Conservation (phyloP, 2,113 vertebrate genomes). For the Balaenoptera acutorostrata region DNA sequence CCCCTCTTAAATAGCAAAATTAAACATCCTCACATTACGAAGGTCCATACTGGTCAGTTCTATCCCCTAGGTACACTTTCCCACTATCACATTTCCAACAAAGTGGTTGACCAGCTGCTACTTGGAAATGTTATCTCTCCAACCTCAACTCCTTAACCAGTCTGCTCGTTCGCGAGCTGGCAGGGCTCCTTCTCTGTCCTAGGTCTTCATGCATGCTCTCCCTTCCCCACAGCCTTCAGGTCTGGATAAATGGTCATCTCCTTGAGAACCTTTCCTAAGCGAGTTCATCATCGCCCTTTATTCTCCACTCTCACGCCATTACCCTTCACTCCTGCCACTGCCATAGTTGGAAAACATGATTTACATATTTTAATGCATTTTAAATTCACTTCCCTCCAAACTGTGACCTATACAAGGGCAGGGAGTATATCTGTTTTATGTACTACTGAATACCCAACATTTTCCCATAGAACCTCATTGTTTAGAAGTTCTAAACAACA, state of each 20-base stretch:
- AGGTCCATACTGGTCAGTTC: background rate
- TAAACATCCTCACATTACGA: background rate
- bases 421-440: background rate
- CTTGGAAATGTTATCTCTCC: background rate
- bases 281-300: background rate
- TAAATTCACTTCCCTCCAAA: background rate
- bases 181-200: background rate
- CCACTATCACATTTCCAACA: background rate
- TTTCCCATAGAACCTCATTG: background rate
- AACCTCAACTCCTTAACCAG: background rate
- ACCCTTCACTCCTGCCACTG: background rate
- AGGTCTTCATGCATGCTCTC: background rate
- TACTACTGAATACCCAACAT: background rate
- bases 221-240: background rate
- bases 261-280: background rate
- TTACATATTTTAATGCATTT: background rate
- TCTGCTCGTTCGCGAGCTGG: background rate
- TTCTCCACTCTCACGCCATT: background rate
- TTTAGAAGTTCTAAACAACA: background rate
- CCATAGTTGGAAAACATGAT: background rate
- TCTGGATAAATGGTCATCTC: background rate
- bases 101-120: background rate
- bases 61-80: background rate
- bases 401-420: background rate
- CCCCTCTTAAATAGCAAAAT: background rate